phyloP scores from a whole-genome alignment of 1,140 invertebrate species.

The Elysia chlorotica region DNA sequence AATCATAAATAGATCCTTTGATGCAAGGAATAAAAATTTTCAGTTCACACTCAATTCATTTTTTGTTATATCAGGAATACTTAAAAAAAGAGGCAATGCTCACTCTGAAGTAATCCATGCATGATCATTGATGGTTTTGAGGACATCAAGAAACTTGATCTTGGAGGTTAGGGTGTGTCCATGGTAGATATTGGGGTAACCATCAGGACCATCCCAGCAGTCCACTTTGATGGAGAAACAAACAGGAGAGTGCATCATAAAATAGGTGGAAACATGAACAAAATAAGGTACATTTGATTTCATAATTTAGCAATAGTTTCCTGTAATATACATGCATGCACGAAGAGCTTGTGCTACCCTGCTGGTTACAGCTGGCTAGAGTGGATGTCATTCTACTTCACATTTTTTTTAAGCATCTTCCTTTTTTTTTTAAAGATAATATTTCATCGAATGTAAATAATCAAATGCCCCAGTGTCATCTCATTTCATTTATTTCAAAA shows the following conservation, averaged over 20 bases:
- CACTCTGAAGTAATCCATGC: constrained; percentile 91
- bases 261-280: too few relatives aligned
- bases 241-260: too few relatives aligned
- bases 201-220: constrained; percentile 87
- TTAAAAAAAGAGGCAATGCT: constrained; percentile 37
- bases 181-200: constrained; percentile 85
- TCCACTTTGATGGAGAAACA: constrained; percentile 51
- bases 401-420: too few relatives aligned
- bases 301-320: too few relatives aligned
- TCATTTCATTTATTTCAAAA: too few relatives aligned
- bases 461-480: background rate
- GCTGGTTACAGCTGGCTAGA: too few relatives aligned
- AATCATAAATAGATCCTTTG: background rate
- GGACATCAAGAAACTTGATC: constrained; percentile 94
- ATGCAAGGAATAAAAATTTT: background rate
- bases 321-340: too few relatives aligned
- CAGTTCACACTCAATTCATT: too few relatives aligned
- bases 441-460: background rate
- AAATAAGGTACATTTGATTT: too few relatives aligned
- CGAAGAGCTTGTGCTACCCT: too few relatives aligned
- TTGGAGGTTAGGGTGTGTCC: constrained; percentile 96
- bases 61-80: too few relatives aligned
- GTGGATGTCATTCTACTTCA: too few relatives aligned
- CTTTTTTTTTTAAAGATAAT: background rate
- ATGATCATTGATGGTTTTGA: constrained; percentile 94